Conservation (phyloP, 1,140 invertebrate species). For the Hycleus cichorii region DNA sequence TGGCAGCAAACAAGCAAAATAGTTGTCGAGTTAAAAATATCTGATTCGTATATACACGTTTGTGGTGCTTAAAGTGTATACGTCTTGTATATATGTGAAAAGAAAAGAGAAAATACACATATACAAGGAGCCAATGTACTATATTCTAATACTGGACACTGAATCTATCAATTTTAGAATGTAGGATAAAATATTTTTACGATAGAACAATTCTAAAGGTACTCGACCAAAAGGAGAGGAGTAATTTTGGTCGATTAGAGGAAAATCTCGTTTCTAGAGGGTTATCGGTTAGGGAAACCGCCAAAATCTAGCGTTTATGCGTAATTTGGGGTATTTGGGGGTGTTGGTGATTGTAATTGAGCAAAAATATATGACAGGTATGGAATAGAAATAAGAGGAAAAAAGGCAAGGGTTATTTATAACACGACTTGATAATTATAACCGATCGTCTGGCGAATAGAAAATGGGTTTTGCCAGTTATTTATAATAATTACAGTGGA, state of each 20-base stretch:
- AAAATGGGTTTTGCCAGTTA: neutral
- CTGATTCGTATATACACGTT: constrained; percentile 19
- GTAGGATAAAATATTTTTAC: constrained; percentile 12
- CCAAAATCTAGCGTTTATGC: no score
- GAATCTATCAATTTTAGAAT: constrained; percentile 11
- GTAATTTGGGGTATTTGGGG: no score
- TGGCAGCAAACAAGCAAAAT: constrained; percentile 35
- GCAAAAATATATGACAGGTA: neutral
- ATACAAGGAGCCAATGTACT: constrained; percentile 17
- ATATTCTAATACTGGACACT: constrained; percentile 11
- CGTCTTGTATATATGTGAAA: no score
- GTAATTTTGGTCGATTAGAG: no score
- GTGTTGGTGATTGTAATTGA: no score
- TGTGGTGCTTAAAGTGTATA: no score
- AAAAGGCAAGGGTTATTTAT: neutral
- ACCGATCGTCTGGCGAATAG: neutral
- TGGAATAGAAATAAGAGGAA: neutral
- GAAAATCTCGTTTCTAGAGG: no score
- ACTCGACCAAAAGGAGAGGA: no score
- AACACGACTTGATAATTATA: neutral
- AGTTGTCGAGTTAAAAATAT: constrained; percentile 38
- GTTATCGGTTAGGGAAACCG: no score
- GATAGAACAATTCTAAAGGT: no score
- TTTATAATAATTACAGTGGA: neutral
- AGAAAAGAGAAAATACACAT: constrained; percentile 11